These are phyloP conservation scores for Cochlearius cochlearius DNA, from an alignment of 2,113 vertebrate species.

Conservation along the genomic window DNA sequence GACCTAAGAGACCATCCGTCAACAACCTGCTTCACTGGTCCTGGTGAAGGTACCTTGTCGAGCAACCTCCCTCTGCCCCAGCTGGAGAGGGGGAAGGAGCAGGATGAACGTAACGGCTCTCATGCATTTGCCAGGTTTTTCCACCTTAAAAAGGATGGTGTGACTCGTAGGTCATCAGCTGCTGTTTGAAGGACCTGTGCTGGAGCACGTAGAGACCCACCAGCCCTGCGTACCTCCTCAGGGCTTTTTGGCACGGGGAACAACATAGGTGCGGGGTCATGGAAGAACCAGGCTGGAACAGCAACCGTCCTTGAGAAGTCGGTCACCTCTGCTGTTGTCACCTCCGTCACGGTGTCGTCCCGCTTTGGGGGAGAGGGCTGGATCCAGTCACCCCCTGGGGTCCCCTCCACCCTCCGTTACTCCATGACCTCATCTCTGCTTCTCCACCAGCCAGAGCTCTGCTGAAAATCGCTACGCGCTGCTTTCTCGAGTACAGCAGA, in stretches of 20 bases:
- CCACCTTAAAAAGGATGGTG: not conserved
- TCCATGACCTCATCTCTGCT: not conserved
- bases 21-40: not conserved
- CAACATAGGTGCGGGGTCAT: fast-evolving
- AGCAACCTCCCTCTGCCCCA: not conserved
- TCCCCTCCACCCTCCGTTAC: not conserved
- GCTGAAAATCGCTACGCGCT: not conserved
- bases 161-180: not conserved
- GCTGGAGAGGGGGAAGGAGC: not conserved
- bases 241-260: not conserved
- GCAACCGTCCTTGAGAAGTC: not conserved
- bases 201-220: not conserved
- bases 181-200: not conserved
- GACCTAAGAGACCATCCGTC: not conserved
- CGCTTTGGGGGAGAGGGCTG: not conserved
- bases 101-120: not conserved
- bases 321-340: not conserved
- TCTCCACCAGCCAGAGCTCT: not conserved
- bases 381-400: not conserved
- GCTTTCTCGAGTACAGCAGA: not conserved
- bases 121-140: not conserved
- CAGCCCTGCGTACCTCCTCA: not conserved
- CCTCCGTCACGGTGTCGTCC: not conserved
- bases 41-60: not conserved
- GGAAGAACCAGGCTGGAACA: not conserved